Percentiles rank a stretch among this genome's conserved stretches.
These are phyloP conservation scores for Hyperoplus immaculatus DNA, from an alignment of 2,797 vertebrate species.

Conservation along the genomic window DNA sequence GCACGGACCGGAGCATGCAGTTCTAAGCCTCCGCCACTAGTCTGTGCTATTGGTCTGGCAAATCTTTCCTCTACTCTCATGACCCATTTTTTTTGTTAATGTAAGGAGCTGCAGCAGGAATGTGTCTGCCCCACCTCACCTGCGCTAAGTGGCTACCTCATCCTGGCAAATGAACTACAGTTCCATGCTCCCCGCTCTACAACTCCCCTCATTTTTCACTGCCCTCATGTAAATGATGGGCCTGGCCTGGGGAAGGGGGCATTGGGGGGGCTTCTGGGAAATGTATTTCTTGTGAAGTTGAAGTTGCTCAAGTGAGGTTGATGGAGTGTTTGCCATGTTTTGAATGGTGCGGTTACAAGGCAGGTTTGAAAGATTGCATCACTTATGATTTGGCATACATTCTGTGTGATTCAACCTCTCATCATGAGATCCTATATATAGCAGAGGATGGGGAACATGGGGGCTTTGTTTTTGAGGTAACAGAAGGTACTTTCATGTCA, in stretches of 20 bases:
- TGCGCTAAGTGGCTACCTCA: conserved; percentile 65
- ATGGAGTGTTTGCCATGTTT: conserved; percentile 50
- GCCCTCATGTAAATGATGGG: conserved; percentile 69
- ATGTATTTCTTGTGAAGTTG: conserved; percentile 51
- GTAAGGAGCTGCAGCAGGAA: conserved; percentile 58
- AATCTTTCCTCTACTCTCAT: conserved; percentile 55
- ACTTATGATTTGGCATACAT: conserved; percentile 57
- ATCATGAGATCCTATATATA: conserved; percentile 36
- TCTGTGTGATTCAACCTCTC: conserved; percentile 46
- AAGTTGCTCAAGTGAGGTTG: conserved; percentile 27
- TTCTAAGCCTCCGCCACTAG: conserved; percentile 85
- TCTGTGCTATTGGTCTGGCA: conserved; percentile 90
- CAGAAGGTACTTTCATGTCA: conserved; percentile 35
- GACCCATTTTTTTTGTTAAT: conserved; percentile 76
- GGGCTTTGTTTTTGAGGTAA: conserved; percentile 24
- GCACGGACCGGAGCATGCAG: conserved; percentile 2
- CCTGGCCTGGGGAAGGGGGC: not conserved
- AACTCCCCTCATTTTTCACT: conserved; percentile 64
- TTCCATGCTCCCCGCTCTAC: conserved; percentile 29
- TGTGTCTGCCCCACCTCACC: conserved; percentile 69
- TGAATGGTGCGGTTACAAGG: conserved; percentile 62
- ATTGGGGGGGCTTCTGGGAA: conserved; percentile 54
- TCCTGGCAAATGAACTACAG: conserved; percentile 50
- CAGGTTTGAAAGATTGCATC: conserved; percentile 78
- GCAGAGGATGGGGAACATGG: not conserved